These are phyloP conservation scores for Clarias fuscus DNA, from an alignment of 2,797 vertebrate genomes.

Conservation along the genomic window DNA sequence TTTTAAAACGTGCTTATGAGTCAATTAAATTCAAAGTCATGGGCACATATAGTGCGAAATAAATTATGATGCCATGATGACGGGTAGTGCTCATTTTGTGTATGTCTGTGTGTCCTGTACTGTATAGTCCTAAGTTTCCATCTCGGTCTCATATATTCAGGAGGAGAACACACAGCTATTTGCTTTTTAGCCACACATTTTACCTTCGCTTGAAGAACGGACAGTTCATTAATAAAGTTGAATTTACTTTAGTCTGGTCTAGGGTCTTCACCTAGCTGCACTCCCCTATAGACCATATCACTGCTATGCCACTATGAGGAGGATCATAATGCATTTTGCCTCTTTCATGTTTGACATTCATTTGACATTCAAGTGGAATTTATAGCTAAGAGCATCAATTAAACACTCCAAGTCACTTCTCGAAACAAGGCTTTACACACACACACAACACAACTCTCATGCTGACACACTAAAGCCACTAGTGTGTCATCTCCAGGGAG, in stretches of 20 bases:
- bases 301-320: not conserved
- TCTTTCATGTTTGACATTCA: not conserved
- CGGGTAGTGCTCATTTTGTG: not conserved
- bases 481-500: constrained; percentile 9
- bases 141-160: not conserved
- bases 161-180: not conserved
- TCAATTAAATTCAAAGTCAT: no score
- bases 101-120: not conserved
- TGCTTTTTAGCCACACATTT: not conserved
- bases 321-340: not conserved
- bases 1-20: no score
- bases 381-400: not conserved
- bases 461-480: constrained; percentile 3
- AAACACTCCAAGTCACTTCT: not conserved
- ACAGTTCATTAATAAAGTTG: not conserved
- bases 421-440: not conserved
- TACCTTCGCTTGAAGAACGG: not conserved
- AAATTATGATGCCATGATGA: not conserved
- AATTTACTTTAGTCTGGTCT: not conserved
- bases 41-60: not conserved
- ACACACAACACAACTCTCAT: not conserved
- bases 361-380: not conserved
- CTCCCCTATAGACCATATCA: not conserved
- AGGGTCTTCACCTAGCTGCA: not conserved
- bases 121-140: not conserved